These are phyloP conservation scores for Matsumurasca onukii DNA, from an alignment of 1,140 invertebrate species.

Conservation along the genomic window DNA sequence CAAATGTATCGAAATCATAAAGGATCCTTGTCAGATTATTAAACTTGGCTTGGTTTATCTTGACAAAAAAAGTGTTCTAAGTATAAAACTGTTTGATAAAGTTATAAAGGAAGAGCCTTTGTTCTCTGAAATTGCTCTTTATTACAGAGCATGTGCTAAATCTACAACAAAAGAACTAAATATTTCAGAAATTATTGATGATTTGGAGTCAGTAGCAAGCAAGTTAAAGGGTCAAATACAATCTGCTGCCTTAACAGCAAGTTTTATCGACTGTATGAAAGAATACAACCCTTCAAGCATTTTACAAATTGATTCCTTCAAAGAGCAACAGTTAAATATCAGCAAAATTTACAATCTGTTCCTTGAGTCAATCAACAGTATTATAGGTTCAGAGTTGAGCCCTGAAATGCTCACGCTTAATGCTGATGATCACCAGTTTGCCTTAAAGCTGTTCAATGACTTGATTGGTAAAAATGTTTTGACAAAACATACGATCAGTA, in stretches of 20 bases:
- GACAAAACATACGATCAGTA: not conserved
- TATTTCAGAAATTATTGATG: too few relatives aligned
- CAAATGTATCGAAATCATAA: too few relatives aligned
- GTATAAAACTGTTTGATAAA: too few relatives aligned
- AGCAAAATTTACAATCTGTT: not conserved
- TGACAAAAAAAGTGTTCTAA: not conserved
- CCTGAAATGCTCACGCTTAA: too few relatives aligned
- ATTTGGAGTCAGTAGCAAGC: not conserved
- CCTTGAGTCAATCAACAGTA: not conserved
- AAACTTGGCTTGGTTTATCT: too few relatives aligned
- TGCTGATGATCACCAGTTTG: not conserved
- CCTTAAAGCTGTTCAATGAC: too few relatives aligned
- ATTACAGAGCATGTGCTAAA: too few relatives aligned
- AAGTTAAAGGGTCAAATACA: not conserved
- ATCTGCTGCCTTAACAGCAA: not conserved
- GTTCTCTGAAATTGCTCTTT: too few relatives aligned
- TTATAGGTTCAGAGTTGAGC: not conserved
- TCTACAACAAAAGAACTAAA: too few relatives aligned
- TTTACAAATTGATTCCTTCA: conserved; percentile 5
- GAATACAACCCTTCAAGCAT: not conserved
- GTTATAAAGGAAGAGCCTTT: too few relatives aligned
- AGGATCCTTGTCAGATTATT: too few relatives aligned
- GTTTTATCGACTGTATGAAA: not conserved
- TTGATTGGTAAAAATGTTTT: not conserved
- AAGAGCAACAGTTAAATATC: not conserved